These are phyloP conservation scores for Zapornia atra DNA, from an alignment of 2,113 vertebrate species.

Conservation along the genomic window DNA sequence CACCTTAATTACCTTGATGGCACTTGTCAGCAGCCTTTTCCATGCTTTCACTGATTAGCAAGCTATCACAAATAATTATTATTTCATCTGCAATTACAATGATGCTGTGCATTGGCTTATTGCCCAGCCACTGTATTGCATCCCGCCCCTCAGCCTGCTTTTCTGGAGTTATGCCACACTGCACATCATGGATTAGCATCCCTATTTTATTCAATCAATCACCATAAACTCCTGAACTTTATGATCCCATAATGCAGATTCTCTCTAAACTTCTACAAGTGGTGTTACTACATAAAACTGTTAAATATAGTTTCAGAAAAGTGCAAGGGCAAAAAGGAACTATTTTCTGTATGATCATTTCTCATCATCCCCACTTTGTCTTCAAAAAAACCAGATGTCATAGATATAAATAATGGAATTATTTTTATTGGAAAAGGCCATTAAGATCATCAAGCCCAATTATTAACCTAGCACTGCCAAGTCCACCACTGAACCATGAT, in stretches of 20 bases:
- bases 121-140: constrained; percentile 8
- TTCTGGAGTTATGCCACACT: neutral
- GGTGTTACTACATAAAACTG: neutral
- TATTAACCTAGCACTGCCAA: no score
- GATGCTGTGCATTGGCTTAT: constrained; percentile 48
- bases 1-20: constrained; percentile 78
- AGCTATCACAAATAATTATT: constrained; percentile 77
- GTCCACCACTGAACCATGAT: no score
- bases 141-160: neutral
- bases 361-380: neutral
- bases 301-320: neutral
- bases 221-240: constrained; percentile 24
- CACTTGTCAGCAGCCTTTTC: constrained; percentile 70
- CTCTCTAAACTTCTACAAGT: neutral
- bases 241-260: neutral
- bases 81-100: constrained; percentile 76
- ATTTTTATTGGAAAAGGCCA: no score
- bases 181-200: neutral
- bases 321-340: neutral
- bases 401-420: no score
- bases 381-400: neutral
- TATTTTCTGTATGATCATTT: neutral
- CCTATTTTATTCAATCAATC: constrained; percentile 23
- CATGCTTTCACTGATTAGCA: constrained; percentile 71
- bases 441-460: no score